phyloP scores from a whole-genome alignment of 2,888 invertebrate species.

The Clistopyga incitator region DNA sequence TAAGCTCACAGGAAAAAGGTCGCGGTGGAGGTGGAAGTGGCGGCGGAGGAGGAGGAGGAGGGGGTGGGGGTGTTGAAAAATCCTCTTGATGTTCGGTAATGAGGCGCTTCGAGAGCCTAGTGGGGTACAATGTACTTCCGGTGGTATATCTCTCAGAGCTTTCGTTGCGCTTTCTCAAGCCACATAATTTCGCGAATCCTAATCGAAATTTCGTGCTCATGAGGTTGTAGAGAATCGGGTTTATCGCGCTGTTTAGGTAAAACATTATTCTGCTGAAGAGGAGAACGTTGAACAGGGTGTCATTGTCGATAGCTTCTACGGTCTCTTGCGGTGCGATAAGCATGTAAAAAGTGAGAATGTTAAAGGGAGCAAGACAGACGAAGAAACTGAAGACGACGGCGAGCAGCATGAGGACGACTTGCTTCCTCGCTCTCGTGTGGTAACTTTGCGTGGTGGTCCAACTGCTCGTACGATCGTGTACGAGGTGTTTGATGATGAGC shows the following conservation, averaged over 20 bases:
- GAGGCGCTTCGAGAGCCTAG: slow-evolving; percentile 71
- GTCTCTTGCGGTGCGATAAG: slow-evolving; percentile 90
- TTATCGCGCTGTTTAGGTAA: slow-evolving; percentile 95
- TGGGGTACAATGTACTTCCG: slow-evolving; percentile 84
- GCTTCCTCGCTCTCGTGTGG: slow-evolving; percentile 90
- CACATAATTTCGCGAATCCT: slow-evolving; percentile 90
- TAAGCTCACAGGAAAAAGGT: background rate
- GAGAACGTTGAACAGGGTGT: slow-evolving; percentile 92
- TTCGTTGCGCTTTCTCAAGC: slow-evolving; percentile 85
- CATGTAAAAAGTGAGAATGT: slow-evolving; percentile 93
- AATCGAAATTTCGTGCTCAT: slow-evolving; percentile 96
- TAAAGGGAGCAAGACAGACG: slow-evolving; percentile 94
- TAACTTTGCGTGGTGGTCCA: slow-evolving; percentile 91
- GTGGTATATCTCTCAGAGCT: slow-evolving; percentile 83
- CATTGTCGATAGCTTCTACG: slow-evolving; percentile 89
- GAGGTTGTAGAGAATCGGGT: slow-evolving; percentile 96
- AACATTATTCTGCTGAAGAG: slow-evolving; percentile 94
- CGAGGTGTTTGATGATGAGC: slow-evolving; percentile 93
- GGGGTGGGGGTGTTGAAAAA: slow-evolving; percentile 74
- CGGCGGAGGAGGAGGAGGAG: background rate
- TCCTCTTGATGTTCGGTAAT: slow-evolving; percentile 80
- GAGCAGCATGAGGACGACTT: slow-evolving; percentile 94
- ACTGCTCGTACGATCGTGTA: slow-evolving; percentile 88
- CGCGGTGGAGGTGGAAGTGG: slow-evolving; percentile 37
- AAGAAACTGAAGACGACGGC: slow-evolving; percentile 95